These are phyloP conservation scores for Limnodromus scolopaceus DNA, from an alignment of 2,797 vertebrate genomes.

Conservation along the genomic window DNA sequence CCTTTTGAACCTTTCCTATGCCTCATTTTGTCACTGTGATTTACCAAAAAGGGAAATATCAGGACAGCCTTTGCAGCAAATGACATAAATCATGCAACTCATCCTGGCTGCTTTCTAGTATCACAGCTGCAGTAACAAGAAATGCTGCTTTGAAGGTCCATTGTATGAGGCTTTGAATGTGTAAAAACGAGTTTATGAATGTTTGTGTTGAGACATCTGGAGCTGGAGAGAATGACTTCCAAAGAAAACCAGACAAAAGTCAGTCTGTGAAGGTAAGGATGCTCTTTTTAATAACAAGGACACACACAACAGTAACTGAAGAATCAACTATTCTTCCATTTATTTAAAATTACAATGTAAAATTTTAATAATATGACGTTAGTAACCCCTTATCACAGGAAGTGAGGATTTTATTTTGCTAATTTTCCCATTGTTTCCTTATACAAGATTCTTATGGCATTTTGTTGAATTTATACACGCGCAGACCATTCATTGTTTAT, in stretches of 20 bases:
- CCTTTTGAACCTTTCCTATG: background rate
- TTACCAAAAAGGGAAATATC: background rate
- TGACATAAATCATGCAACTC: background rate
- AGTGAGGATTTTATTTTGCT: background rate
- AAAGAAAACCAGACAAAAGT: background rate
- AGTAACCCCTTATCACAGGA: background rate
- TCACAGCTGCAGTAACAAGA: background rate
- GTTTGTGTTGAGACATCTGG: background rate
- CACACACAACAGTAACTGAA: background rate
- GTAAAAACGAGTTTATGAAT: background rate
- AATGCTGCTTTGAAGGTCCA: background rate
- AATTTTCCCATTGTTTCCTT: background rate
- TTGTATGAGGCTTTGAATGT: background rate
- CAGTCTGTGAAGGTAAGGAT: background rate
- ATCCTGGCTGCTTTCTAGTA: background rate
- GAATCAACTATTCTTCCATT: background rate
- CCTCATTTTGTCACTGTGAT: background rate
- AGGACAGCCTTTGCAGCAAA: background rate
- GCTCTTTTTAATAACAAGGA: background rate
- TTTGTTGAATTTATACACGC: background rate
- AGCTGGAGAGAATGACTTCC: background rate
- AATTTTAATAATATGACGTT: background rate
- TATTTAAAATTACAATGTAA: constrained; percentile 12
- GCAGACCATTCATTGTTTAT: background rate
- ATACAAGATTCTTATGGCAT: background rate